phyloP scores from a whole-genome alignment of 64 coral and sea anemone genomes.

The Exaiptasia diaphana region DNA sequence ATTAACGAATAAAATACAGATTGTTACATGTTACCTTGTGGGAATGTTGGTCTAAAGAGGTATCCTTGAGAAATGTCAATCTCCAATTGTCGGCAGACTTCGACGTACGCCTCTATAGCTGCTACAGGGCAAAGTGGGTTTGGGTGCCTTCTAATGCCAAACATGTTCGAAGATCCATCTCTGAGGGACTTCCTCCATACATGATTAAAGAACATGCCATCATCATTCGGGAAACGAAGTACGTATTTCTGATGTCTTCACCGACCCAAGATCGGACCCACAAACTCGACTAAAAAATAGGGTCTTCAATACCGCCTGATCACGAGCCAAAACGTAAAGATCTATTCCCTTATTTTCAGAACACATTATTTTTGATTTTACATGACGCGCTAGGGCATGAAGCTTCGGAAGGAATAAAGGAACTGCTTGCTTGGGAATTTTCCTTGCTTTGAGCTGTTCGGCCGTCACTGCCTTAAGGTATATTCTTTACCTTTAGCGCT shows the following conservation, averaged over 20 bases:
- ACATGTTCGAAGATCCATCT: background rate
- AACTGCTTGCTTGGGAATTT: conserved; percentile 27
- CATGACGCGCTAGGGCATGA: background rate
- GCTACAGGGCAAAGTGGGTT: background rate
- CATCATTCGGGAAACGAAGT: background rate
- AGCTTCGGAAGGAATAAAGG: conserved; percentile 36
- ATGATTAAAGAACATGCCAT: background rate
- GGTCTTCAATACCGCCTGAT: background rate
- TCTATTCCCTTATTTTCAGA: background rate
- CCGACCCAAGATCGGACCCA: background rate
- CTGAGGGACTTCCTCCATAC: background rate
- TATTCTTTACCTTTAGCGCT: background rate
- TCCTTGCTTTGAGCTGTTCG: conserved; percentile 9
- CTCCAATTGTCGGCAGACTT: background rate
- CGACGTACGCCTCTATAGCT: background rate
- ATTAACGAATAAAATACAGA: no score
- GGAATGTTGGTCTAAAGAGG: background rate
- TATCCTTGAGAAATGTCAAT: background rate
- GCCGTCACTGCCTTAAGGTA: background rate
- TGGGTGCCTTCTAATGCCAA: background rate
- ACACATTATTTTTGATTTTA: background rate
- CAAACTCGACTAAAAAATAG: background rate
- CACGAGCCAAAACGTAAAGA: background rate
- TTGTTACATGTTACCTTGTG: background rate
- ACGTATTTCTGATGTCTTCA: background rate